A percentile compares a stretch with the other conserved stretches of the same genome.
These are phyloP conservation scores for Linyphia triangularis DNA, from an alignment of 2,888 invertebrate species.

Conservation along the genomic window DNA sequence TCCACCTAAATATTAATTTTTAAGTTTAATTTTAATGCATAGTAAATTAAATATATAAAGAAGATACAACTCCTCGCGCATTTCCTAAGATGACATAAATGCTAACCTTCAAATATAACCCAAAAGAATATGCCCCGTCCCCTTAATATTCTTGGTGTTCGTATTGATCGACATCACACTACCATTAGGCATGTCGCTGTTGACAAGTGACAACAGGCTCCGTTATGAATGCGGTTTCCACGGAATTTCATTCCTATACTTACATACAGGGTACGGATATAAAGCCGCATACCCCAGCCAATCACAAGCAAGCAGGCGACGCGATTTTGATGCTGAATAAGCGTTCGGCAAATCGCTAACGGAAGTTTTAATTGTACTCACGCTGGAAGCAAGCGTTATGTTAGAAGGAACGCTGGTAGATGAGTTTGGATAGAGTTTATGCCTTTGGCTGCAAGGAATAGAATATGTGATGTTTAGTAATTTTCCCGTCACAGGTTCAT, in stretches of 20 bases:
- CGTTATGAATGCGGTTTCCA: constrained; percentile 62
- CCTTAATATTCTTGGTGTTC: constrained; percentile 38
- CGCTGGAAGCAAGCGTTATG: neutral
- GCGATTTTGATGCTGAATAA: constrained; percentile 31
- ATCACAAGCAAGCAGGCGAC: neutral
- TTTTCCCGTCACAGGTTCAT: no score
- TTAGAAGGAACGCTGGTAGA: neutral
- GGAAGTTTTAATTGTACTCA: constrained; percentile 39
- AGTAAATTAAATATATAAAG: no score
- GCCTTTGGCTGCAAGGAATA: neutral
- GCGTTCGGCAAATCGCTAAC: constrained; percentile 32
- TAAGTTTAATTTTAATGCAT: no score
- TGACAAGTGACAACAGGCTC: constrained; percentile 62
- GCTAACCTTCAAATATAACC: constrained; percentile 1
- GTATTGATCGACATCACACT: constrained; percentile 46
- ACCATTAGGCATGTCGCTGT: constrained; percentile 57
- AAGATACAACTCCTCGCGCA: neutral
- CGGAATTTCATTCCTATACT: constrained; percentile 47
- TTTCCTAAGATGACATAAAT: neutral
- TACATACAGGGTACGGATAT: constrained; percentile 10
- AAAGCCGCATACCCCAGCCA: constrained; percentile 19
- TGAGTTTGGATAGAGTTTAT: constrained; percentile 30
- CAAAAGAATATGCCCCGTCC: neutral
- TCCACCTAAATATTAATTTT: no score
- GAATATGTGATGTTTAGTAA: constrained; percentile 6